A percentile compares a stretch with the other conserved stretches of the same genome.
Evolutionary conservation across 2,113 vertebrate genomes (phyloP).

Genomic region (Romanogobio albipinnatus): DNA sequence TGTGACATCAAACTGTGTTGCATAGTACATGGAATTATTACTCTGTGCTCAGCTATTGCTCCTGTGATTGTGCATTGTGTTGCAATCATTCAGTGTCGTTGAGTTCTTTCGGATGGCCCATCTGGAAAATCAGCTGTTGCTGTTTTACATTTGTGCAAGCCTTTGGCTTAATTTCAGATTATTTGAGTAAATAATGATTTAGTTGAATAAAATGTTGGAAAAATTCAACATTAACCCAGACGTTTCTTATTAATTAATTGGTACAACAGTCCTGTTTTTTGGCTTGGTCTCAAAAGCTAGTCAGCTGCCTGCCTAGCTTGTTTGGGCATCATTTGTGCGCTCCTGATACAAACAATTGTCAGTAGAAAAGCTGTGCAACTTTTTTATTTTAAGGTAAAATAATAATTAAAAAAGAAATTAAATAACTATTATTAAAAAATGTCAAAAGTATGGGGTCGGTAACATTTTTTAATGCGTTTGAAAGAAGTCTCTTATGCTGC

Average conservation of each 20-base stretch:
- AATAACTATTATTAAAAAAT: too few species aligned
- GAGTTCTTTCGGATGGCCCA: conserved; percentile 10
- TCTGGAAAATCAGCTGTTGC: conserved; percentile 23
- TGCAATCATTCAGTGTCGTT: conserved; percentile 30
- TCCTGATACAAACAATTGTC: too few species aligned
- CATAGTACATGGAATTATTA: conserved; percentile 11
- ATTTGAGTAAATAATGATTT: neutral
- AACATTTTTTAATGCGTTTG: neutral
- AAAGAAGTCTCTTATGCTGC: too few species aligned
- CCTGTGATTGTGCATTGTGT: conserved; percentile 25
- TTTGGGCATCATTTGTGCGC: neutral
- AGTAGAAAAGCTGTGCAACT: neutral
- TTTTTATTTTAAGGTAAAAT: neutral
- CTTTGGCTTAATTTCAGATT: conserved; percentile 16
- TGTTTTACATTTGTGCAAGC: conserved; percentile 16
- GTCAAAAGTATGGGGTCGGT: neutral
- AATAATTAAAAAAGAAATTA: too few species aligned
- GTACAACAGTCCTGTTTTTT: neutral
- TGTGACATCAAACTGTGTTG: conserved; percentile 24
- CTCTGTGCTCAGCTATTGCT: conserved; percentile 23
- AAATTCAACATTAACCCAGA: neutral
- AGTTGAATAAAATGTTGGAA: neutral
- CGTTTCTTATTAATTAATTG: neutral
- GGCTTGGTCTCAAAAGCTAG: conserved; percentile 33
- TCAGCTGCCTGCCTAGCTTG: neutral